phyloP scores from a whole-genome alignment of 1,140 invertebrate genomes.

The Ips typographus region DNA sequence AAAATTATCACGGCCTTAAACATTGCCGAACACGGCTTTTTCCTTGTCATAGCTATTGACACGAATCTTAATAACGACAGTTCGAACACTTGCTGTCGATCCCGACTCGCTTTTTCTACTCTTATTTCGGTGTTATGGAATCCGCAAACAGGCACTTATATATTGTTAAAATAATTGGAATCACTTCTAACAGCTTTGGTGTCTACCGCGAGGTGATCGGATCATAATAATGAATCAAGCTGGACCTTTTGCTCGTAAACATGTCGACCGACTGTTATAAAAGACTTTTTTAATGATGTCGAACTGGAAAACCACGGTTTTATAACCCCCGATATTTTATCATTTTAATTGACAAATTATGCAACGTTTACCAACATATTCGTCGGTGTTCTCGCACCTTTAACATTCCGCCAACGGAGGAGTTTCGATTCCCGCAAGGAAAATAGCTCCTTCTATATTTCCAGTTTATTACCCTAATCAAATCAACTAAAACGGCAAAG shows the following conservation, averaged over 20 bases:
- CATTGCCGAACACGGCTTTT: conserved; percentile 33
- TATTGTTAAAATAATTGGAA: conserved; percentile 38
- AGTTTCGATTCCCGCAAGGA: no score
- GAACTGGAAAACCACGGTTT: not conserved
- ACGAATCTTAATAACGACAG: conserved; percentile 32
- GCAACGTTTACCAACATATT: no score
- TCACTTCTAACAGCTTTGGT: conserved; percentile 33
- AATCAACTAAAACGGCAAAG: conserved; percentile 31
- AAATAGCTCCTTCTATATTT: not conserved
- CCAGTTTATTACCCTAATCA: conserved; percentile 25
- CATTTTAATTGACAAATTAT: no score
- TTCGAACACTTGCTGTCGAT: conserved; percentile 25
- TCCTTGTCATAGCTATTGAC: conserved; percentile 36
- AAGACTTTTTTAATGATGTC: conserved; percentile 12
- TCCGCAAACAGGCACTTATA: conserved; percentile 32
- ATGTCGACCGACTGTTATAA: conserved; percentile 3
- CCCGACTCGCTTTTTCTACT: conserved; percentile 17
- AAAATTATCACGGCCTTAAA: conserved; percentile 23
- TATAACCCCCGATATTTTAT: not conserved
- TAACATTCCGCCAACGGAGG: no score
- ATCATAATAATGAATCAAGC: conserved; percentile 19
- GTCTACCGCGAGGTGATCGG: conserved; percentile 12
- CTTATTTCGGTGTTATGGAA: conserved; percentile 28
- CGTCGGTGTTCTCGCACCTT: no score
- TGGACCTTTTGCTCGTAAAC: conserved; percentile 8